Base-by-base conservation (phyloP, 2,797 vertebrate genomes). In the Enteromius argenteus region DNA sequence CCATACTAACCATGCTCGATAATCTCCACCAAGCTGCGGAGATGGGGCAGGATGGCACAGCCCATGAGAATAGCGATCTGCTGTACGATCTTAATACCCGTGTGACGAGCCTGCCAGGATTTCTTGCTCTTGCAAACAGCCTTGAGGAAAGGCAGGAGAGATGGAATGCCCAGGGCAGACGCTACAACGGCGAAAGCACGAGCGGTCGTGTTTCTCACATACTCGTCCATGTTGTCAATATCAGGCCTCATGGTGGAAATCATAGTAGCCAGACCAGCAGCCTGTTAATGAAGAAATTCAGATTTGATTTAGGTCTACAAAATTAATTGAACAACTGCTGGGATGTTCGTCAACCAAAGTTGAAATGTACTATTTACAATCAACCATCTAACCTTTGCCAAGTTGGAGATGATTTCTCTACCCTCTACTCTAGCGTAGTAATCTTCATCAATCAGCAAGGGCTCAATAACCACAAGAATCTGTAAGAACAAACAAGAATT, bases 51-150 rank as follows among this genome's bases (percentile, higher is more conserved):
- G 89, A 99, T 99, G 79, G 98, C 98, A 77, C 98, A 99, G 88
- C 98, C 98, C 98, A 99, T 99, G 39, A 99, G 97, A 92, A 99
- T 99, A 87, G 98, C 98, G 64, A 99, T 99, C 93, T 99, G 98
- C 93, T 99, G 98, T 11, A 99, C 98, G 49, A 99, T 99, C 93
- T 99, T 99, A 93, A 99, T 99, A 90, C 98, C 98, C 0, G 98
- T 99, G 90, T 99, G 98, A 2, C 98, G 94, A 0, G 98, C 98
- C 90, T 99, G 98, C 98, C 98, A 99, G 1, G 98, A 99, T 83
- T 99, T 99, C 91, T 99, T 99, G 94, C 98, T 99, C 91, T 99
- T 99, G 77, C 98, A 99, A 85, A 99, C 98, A 5, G 98, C 98
- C 94, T 99, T 99, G 89, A 99, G 95, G 91, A 99, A 99, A 17